Percentiles rank a stretch among this genome's conserved stretches.
Evolutionary conservation across 1,140 invertebrate genomes (phyloP).

Genomic region (Ceratina australensis): DNA sequence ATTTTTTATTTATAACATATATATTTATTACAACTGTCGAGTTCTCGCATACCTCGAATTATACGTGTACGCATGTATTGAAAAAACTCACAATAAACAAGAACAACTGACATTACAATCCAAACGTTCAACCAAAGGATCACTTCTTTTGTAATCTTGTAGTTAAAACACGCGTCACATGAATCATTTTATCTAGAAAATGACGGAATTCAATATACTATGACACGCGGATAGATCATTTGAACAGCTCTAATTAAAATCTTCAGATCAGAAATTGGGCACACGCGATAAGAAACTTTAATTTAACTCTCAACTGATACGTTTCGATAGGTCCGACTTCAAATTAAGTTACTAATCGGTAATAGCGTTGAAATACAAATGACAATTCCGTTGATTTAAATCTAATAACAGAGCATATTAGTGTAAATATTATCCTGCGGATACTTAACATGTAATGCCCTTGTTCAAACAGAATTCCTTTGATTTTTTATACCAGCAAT

Average conservation of each 20-base stretch:
- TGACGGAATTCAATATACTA: neutral
- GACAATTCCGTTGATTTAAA: neutral
- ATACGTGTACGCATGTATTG: neutral
- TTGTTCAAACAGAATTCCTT: constrained; percentile 1
- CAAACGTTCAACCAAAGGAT: constrained; percentile 10
- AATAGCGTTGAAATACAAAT: neutral
- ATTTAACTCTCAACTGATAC: neutral
- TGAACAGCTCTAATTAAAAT: neutral
- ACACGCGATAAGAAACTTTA: neutral
- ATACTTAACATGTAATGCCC: constrained; percentile 14
- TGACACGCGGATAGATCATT: neutral
- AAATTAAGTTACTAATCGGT: neutral
- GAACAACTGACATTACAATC: constrained; percentile 27
- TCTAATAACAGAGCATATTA: neutral
- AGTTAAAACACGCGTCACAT: neutral
- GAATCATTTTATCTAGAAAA: neutral
- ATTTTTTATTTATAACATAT: no score
- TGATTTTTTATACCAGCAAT: neutral
- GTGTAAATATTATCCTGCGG: neutral
- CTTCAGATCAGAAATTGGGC: neutral
- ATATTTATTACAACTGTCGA: no score
- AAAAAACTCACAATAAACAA: constrained; percentile 33
- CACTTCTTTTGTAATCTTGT: neutral
- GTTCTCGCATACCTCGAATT: no score
- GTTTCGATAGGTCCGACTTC: neutral